A percentile compares a stretch with the other conserved stretches of the same genome.
These are phyloP conservation scores for Dipus sagitta DNA, from an alignment of 2,797 vertebrate genomes.

Conservation along the genomic window DNA sequence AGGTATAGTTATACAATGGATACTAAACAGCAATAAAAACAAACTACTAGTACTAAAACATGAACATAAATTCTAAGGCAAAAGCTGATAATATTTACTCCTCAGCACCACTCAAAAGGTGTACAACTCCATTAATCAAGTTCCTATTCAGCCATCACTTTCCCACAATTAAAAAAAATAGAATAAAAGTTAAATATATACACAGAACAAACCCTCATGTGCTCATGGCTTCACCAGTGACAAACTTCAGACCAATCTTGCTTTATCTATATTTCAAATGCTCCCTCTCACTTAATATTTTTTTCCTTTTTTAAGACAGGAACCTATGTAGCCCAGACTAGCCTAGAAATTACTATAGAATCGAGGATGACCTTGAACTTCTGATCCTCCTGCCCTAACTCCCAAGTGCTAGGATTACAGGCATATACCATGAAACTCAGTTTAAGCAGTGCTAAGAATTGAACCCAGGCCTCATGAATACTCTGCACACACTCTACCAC, in stretches of 20 bases:
- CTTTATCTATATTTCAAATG: neutral
- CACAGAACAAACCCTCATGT: neutral
- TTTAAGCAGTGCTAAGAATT: neutral
- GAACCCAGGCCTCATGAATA: neutral
- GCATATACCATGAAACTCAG: too few species aligned
- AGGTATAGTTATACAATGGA: neutral
- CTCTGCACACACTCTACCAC: too few species aligned
- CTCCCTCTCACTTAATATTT: neutral
- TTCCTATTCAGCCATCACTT: neutral
- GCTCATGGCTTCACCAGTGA: neutral
- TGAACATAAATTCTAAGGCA: neutral
- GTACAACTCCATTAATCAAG: constrained; percentile 5
- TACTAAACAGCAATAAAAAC: constrained; percentile 22
- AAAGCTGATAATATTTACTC: neutral
- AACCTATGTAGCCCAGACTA: too few species aligned
- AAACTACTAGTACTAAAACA: neutral
- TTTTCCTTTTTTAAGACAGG: neutral
- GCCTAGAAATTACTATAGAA: too few species aligned
- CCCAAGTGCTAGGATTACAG: too few species aligned
- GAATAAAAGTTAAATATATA: neutral
- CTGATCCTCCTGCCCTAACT: too few species aligned
- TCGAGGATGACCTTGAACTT: too few species aligned
- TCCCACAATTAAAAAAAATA: neutral
- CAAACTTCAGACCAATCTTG: neutral
- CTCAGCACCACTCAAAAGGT: neutral